phyloP scores from a whole-genome alignment of 2,113 vertebrate species.

The Ivindomyrus marchei region DNA sequence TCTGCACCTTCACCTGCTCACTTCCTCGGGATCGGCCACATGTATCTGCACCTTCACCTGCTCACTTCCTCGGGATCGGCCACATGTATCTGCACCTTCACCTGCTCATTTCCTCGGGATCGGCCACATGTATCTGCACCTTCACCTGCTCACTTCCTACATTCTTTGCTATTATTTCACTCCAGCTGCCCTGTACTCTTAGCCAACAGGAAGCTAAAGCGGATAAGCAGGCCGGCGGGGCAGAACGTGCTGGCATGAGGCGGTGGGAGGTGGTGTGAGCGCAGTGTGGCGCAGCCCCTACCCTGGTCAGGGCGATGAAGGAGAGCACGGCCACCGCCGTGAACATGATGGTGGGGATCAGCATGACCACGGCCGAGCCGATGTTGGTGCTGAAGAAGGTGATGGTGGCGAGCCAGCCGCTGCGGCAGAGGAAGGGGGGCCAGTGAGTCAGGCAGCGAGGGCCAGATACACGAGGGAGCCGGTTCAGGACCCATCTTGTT shows the following conservation, averaged over 20 bases:
- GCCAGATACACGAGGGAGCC: neutral
- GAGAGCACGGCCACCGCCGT: conserved; percentile 86
- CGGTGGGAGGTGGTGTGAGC: neutral
- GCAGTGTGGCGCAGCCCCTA: conserved; percentile 38
- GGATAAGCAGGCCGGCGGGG: neutral
- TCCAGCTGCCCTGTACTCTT: neutral
- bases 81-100: neutral
- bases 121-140: neutral
- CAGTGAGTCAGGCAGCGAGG: neutral
- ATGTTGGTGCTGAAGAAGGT: conserved; percentile 91
- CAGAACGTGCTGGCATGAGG: neutral
- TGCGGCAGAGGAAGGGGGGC: conserved; percentile 39
- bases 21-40: neutral
- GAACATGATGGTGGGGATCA: conserved; percentile 94
- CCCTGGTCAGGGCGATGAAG: conserved; percentile 91
- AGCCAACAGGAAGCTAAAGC: neutral
- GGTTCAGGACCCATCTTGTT: neutral
- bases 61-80: neutral
- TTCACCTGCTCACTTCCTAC: neutral
- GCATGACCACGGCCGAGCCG: conserved; percentile 90
- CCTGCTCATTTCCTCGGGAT: neutral
- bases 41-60: neutral
- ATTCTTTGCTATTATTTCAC: neutral
- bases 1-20: neutral
- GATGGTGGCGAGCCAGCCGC: conserved; percentile 95